Base-by-base conservation (phyloP, 2,113 vertebrate genomes). In the Pangasianodon hypophthalmus region DNA sequence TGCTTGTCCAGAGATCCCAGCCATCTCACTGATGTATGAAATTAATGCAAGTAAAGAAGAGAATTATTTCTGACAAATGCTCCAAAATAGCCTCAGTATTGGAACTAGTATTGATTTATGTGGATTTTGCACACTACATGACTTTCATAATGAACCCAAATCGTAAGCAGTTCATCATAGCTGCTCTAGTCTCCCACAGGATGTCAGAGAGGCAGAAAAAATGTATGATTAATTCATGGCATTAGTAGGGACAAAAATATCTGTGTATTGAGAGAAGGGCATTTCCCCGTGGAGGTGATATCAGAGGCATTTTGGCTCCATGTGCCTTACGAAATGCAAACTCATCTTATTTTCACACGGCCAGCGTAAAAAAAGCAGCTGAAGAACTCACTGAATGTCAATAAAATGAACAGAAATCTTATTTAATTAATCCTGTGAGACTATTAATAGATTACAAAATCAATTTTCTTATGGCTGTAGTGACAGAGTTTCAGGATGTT, bases 141-240 rank as follows among this genome's bases (percentile, higher is more conserved):
- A 67, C 71, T 67, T 79, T 80, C 44, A 32, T 86, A 88, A 91
- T 87, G 54, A 88, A 62, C 75, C 19, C 21, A 32, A 71, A 82
- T n/a, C 54, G 18, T 32, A 86, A 83, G 32, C 37, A 52, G 44
- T 86, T 69, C 54, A 48, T 41, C 32, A 32, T 9, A 44, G 44
- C 52, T 80, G 29, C 54, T 56, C 26, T 81, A 4, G 71, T 52
- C 44, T 82, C 41, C 50, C 24, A 83, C 44, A 83, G 37, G 64
- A 88, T 21, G 50, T 32, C 41, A 86, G 73, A 56, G n/a, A 77
- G 86, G 37, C 24, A 46, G 37, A 50, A 88, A 67, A 24, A 32
- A 81, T 10, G 32, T 4, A 52, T 86, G 84, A 75, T 88, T 86
- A 88, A 88, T 82, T 88, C 54, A 88, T 73, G 32, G 29, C 41